Conservation (phyloP, 2,113 vertebrate species). For the zebrafish (Danio rerio) region DNA sequence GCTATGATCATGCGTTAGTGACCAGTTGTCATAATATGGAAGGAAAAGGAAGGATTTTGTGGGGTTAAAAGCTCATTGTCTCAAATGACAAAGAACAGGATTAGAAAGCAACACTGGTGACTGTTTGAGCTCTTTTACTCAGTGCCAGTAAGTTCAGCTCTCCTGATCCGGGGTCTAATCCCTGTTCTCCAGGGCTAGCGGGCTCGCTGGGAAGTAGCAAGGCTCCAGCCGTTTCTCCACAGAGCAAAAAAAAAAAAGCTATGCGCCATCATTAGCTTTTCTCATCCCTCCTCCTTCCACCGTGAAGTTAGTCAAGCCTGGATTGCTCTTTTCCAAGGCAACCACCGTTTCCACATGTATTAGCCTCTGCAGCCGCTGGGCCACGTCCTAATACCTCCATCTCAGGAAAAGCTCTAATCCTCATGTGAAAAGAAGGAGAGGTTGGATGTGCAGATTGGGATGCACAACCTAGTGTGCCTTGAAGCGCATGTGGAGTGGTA, state of each 20-base stretch:
- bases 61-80: constrained; percentile 71
- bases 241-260: constrained; percentile 53
- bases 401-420: constrained; percentile 73
- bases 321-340: constrained; percentile 69
- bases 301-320: constrained; percentile 62
- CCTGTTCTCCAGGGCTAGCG: constrained; percentile 65
- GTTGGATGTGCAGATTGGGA: constrained; percentile 42
- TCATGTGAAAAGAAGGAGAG: constrained; percentile 64
- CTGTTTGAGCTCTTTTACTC: constrained; percentile 66
- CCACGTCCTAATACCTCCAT: constrained; percentile 70
- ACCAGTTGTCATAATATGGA: constrained; percentile 70
- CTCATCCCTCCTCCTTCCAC: constrained; percentile 65
- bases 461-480: constrained; percentile 28
- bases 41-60: constrained; percentile 62
- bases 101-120: constrained; percentile 64
- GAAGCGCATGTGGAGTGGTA: neutral
- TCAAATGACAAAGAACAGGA: constrained; percentile 71
- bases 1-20: constrained; percentile 64
- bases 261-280: constrained; percentile 74
- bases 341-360: constrained; percentile 69
- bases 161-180: constrained; percentile 72
- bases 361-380: constrained; percentile 66
- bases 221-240: constrained; percentile 58
- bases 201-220: constrained; percentile 66
- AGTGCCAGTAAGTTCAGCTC: constrained; percentile 67